Evolutionary conservation across 2,888 invertebrate genomes (phyloP), one percentile per base, ranked within the genome.

Genomic region (Ischnus inquisitorius): DNA sequence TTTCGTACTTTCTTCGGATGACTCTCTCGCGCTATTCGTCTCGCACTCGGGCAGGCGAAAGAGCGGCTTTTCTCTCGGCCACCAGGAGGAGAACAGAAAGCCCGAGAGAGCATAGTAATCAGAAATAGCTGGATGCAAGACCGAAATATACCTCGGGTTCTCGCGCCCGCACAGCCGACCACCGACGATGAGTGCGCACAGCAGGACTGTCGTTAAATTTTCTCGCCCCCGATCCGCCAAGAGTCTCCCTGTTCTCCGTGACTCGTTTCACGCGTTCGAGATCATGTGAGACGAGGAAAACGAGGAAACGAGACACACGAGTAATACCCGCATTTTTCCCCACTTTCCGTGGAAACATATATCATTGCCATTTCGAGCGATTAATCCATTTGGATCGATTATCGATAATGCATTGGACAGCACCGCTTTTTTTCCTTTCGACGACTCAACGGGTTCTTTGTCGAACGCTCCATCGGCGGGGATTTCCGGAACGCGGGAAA

Each of bases 41-140:
- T 54, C 65, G 16, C 46, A 60, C 72, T 28, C 4, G 64, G 39
- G 10, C 51, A 14, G 14, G 51, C 43, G 75, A n/a, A 57, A 28
- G 54, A 51, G 39, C 64, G 16, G 65, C 28, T 25, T 54, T 51
- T 43, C 51, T 51, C 60, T 34, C 25, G 28, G 12, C 71, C 22
- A 22, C 43, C 8, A 34, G 19, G 72, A 19, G 19, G 51, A 79
- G 43, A 82, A 25, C 48, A 60, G 65, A 60, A 54, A 76, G 81
- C 65, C 71, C n/a, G n/a, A n/a, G 83, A 48, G 81, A 74, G 46
- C 65, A 65, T 75, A 82, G 57, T 83, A 89, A 85, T 86, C 87
- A 72, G 80, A 86, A 89, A 87, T 87, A 75, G 41, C 82, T 75
- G 68, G 75, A 83, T 87, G 86, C 77, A 80, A 77, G 87, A 84